Percentiles rank a stretch among this genome's conserved stretches.
These are phyloP conservation scores for Dione juno DNA, from an alignment of 2,888 invertebrate genomes.

Conservation along the genomic window DNA sequence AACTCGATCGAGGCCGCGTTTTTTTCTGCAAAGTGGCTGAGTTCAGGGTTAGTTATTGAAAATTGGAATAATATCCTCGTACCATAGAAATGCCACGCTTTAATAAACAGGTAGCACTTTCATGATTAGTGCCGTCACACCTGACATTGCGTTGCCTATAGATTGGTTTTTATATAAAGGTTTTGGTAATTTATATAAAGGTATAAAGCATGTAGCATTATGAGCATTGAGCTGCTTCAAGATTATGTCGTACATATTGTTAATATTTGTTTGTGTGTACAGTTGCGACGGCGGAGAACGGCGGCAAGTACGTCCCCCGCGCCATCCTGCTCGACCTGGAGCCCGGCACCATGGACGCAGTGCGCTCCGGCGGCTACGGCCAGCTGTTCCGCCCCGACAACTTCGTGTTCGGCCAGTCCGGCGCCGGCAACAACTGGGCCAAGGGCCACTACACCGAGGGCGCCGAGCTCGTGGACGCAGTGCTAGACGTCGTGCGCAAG, in stretches of 20 bases:
- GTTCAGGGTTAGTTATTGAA: constrained; percentile 10
- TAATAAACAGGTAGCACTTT: not conserved
- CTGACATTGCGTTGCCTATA: no score
- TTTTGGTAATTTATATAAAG: no score
- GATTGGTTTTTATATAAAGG: no score
- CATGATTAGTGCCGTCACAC: no score
- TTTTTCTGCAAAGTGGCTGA: not conserved
- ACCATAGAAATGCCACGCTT: not conserved
- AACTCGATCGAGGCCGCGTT: constrained; percentile 15
- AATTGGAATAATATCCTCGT: not conserved
- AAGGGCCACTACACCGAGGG: constrained; percentile 89
- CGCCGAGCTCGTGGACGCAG: constrained; percentile 90
- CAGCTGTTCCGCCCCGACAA: constrained; percentile 96
- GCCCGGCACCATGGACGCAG: constrained; percentile 98
- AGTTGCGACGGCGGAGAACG: constrained; percentile 96
- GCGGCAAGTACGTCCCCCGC: constrained; percentile 96
- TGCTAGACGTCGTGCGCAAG: constrained; percentile 92
- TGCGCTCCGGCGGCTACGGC: constrained; percentile 93
- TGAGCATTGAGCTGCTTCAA: no score
- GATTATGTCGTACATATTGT: no score
- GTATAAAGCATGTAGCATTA: no score
- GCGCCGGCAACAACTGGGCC: constrained; percentile 85
- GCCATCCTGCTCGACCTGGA: constrained; percentile 97
- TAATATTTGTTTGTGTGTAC: constrained; percentile 47
- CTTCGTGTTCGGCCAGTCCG: constrained; percentile 90